Evolutionary conservation across 2,113 vertebrate genomes (phyloP).

Genomic region (Tragelaphus strepsiceros): DNA sequence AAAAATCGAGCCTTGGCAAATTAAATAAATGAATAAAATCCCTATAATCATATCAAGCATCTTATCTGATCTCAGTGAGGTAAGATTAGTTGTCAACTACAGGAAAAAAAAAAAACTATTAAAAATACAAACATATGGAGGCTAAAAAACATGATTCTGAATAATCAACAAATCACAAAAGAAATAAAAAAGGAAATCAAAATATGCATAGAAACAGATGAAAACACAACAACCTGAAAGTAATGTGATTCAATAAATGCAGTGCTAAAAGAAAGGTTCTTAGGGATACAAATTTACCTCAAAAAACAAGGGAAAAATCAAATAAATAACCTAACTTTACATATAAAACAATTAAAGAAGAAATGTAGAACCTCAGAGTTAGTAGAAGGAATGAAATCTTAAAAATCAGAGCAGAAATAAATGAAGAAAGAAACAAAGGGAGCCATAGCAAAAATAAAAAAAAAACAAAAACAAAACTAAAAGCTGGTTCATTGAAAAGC

Average conservation of each 20-base stretch:
- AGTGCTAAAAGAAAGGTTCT: neutral
- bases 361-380: neutral
- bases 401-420: neutral
- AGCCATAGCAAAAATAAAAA: neutral
- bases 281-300: neutral
- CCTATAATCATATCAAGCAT: neutral
- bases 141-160: neutral
- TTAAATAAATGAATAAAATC: neutral
- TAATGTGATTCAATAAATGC: neutral
- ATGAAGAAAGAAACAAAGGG: neutral
- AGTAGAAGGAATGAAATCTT: neutral
- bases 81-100: neutral
- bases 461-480: neutral
- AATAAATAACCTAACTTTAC: neutral
- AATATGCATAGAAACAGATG: neutral
- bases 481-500: neutral
- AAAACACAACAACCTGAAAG: neutral
- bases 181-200: neutral
- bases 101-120: neutral
- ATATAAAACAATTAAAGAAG: neutral
- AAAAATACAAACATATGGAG: neutral
- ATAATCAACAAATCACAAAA: neutral
- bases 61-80: neutral
- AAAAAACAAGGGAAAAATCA: neutral
- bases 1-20: neutral